Evolutionary conservation across 2,797 vertebrate genomes (phyloP).

Genomic region (Saxicola maurus): DNA sequence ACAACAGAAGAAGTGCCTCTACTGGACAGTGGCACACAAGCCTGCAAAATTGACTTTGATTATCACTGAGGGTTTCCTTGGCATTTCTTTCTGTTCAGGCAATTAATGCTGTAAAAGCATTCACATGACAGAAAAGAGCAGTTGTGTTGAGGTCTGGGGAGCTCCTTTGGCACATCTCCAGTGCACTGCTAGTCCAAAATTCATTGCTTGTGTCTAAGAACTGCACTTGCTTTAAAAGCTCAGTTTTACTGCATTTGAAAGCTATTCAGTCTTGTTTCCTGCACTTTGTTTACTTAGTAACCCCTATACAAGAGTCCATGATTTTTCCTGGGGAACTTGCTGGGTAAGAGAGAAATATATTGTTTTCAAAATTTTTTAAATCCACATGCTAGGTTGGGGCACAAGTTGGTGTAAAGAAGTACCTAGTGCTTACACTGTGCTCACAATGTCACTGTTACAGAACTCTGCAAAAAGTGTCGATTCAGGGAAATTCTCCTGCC

Average conservation of each 20-base stretch:
- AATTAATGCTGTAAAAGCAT: background rate
- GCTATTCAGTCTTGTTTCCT: background rate
- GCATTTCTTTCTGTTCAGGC: background rate
- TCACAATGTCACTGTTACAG: background rate
- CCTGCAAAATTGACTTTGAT: background rate
- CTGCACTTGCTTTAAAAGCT: background rate
- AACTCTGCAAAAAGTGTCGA: background rate
- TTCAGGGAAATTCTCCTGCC: slow-evolving; percentile 9
- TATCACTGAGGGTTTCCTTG: background rate
- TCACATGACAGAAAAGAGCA: background rate
- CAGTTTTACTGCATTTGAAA: background rate
- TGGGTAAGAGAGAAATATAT: background rate
- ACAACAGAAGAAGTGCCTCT: background rate
- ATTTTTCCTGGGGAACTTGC: background rate
- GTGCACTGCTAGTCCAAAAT: background rate
- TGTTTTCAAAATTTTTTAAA: background rate
- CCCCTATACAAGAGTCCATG: background rate
- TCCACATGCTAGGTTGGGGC: background rate
- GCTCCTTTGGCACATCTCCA: background rate
- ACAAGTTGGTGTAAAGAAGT: background rate
- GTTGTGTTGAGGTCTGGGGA: background rate
- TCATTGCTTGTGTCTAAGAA: background rate
- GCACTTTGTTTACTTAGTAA: background rate
- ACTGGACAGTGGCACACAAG: background rate
- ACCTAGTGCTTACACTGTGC: background rate